A percentile compares a stretch with the other conserved stretches of the same genome.
These are phyloP conservation scores for Crotalus horridus DNA, from an alignment of 2,113 vertebrate genomes.

Conservation along the genomic window DNA sequence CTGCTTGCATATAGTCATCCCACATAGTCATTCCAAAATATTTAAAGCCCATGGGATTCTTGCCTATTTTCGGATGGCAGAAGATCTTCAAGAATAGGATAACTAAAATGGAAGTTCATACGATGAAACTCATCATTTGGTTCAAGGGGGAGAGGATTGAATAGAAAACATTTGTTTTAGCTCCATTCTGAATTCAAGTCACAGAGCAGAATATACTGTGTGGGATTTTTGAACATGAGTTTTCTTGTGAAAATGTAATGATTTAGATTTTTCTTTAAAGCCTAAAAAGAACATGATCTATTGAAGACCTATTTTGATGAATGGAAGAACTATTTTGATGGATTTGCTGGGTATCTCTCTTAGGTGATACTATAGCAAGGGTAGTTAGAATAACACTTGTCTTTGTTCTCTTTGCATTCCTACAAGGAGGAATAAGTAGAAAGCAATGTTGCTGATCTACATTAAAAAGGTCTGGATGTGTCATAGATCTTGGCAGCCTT, in stretches of 20 bases:
- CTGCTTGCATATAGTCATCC: background rate
- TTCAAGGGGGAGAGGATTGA: background rate
- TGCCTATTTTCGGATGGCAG: background rate
- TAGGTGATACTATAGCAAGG: background rate
- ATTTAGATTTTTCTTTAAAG: background rate
- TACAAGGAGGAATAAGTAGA: background rate
- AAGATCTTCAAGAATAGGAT: background rate
- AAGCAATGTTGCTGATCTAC: background rate
- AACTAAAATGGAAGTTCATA: background rate
- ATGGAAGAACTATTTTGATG: background rate
- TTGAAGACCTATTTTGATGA: background rate
- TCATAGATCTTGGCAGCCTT: background rate
- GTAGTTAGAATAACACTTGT: background rate
- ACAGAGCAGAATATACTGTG: background rate
- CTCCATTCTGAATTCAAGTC: background rate
- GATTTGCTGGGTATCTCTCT: background rate
- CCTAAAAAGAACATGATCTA: background rate
- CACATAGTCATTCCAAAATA: background rate
- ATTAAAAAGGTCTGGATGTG: background rate
- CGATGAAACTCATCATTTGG: background rate
- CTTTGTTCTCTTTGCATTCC: background rate
- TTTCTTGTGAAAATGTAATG: background rate
- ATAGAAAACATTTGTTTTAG: background rate
- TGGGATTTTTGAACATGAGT: background rate
- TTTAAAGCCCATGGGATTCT: background rate